phyloP scores from a whole-genome alignment of 2,888 invertebrate genomes.

The Sinohyriopsis cumingii region DNA sequence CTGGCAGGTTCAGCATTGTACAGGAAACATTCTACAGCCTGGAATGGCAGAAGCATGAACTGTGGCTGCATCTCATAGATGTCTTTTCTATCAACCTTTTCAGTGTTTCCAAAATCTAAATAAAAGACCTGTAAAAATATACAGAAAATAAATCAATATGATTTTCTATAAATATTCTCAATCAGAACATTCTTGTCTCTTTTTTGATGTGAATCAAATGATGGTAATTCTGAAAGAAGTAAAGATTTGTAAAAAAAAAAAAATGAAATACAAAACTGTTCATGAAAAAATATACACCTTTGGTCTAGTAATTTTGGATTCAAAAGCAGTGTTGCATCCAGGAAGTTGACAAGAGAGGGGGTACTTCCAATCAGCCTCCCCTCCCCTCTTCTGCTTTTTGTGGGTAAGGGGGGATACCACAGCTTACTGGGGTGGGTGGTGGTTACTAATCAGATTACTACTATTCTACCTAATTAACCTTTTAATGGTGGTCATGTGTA shows the following conservation, averaged over 20 bases:
- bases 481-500: too few relatives aligned
- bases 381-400: too few relatives aligned
- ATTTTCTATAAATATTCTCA: neutral
- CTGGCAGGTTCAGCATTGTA: conserved; percentile 79
- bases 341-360: too few relatives aligned
- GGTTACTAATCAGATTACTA: too few relatives aligned
- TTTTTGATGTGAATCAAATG: neutral
- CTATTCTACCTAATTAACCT: too few relatives aligned
- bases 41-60: conserved; percentile 81
- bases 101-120: conserved; percentile 91
- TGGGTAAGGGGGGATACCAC: too few relatives aligned
- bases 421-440: too few relatives aligned
- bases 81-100: conserved; percentile 79
- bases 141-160: neutral
- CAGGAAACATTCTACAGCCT: conserved; percentile 91
- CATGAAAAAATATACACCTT: neutral
- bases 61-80: conserved; percentile 83
- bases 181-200: neutral
- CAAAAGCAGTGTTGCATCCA: too few relatives aligned
- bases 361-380: too few relatives aligned
- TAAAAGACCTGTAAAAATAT: conserved; percentile 78
- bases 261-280: neutral
- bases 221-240: neutral
- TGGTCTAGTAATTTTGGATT: too few relatives aligned
- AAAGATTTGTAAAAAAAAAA: neutral